These are phyloP conservation scores for Halictus ligatus DNA, from an alignment of 2,888 invertebrate genomes.

Conservation along the genomic window DNA sequence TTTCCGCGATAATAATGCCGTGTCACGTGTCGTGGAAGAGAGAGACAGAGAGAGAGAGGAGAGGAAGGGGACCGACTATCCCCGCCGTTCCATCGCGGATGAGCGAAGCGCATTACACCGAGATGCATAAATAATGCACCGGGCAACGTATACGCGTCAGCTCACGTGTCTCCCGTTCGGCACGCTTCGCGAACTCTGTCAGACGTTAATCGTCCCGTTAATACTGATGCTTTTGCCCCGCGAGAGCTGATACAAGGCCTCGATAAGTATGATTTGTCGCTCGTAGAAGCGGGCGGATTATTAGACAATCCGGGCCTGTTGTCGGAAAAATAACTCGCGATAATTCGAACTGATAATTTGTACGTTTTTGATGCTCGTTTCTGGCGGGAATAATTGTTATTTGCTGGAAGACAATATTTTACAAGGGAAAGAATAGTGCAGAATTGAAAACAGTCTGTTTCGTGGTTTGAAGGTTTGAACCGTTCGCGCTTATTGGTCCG, in stretches of 20 bases:
- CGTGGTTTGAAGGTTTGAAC: neutral
- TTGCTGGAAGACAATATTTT: neutral
- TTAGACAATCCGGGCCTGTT: neutral
- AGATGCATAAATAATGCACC: conserved; percentile 44
- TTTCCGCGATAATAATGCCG: conserved; percentile 64
- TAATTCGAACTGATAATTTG: neutral
- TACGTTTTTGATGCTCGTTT: neutral
- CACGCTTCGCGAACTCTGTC: conserved; percentile 41
- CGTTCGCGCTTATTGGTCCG: neutral
- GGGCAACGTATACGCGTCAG: conserved; percentile 17
- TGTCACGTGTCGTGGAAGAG: conserved; percentile 34
- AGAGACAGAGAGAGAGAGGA: neutral
- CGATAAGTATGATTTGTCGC: neutral
- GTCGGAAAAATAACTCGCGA: neutral
- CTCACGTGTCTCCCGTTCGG: conserved; percentile 34
- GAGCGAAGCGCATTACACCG: conserved; percentile 28
- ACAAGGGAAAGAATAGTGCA: neutral
- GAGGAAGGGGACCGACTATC: neutral
- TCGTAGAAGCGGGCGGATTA: fast-evolving
- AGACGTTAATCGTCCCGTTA: conserved; percentile 41
- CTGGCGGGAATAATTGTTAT: neutral
- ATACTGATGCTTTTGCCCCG: neutral
- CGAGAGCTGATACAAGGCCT: neutral
- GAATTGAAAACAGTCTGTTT: neutral
- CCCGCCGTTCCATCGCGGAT: conserved; percentile 1